Base-by-base conservation (phyloP, 2,888 invertebrate genomes). In the Netelia virgata region DNA sequence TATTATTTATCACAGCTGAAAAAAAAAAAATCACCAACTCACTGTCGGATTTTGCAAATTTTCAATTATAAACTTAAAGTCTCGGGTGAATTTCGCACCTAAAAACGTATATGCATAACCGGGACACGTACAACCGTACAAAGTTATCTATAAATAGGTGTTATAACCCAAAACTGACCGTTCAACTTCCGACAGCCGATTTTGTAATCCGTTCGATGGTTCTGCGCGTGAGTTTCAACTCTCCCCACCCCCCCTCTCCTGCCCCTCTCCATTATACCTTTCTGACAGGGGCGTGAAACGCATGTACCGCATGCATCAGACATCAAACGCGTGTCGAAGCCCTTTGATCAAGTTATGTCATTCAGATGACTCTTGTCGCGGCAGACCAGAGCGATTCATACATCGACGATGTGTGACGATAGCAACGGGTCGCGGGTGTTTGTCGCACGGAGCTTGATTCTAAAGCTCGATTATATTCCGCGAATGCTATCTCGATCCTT, bases 301-400 rank as follows among this genome's bases (percentile, higher is more conserved):
- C 61, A 75, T 73, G 87, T 87, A 86, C 86, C 86, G 90, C 90
- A 90, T 93, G 93, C 91, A 90, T 86, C 89, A 91, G 93, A 93
- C 93, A 92, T 93, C 93, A 93, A 93, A 93, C 93, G 88, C 86
- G 86, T 88, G 86, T 85, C 86, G 86, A 64, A 88, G 89, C 74
- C 91, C 93, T 93, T 93, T 93, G 93, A 93, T 93, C 93, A 93
- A 88, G 88, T 90, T 90, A 90, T 91, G 92, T 92, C 92, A 91
- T 90, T 92, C 91, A 90, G 93, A 93, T 92, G 92, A 91, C 91
- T 92, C 92, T 91, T 92, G 92, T 92, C 91, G 90, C 84, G 89
- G 89, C 88, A 88, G 87, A 86, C 87, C 88, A 89, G 89, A 88
- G 87, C 88, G 86, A 88, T 88, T 86, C 87, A 76, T 78, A 43